Evolutionary conservation across 2,888 invertebrate species (phyloP).

Genomic region (Automeris io): DNA sequence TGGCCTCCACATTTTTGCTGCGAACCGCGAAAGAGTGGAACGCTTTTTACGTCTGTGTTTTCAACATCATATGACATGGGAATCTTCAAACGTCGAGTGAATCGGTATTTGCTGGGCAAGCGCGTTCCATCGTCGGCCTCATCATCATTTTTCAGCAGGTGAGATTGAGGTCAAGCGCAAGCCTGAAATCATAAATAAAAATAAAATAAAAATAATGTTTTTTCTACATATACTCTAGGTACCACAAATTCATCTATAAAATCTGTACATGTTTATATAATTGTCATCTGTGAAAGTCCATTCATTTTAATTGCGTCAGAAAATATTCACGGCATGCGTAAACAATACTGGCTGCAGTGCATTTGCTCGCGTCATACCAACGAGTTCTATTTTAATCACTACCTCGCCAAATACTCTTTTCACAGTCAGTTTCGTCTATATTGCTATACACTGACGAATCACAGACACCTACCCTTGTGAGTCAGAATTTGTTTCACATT

Average conservation of each 20-base stretch:
- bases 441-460: conserved; percentile 17
- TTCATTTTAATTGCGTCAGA: background rate
- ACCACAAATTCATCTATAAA: background rate
- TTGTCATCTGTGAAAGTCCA: background rate
- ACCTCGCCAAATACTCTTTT: conserved; percentile 24
- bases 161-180: too few species aligned
- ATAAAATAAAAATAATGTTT: background rate
- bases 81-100: too few species aligned
- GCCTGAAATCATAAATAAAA: too few species aligned
- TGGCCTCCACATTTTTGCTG: too few species aligned
- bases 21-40: too few species aligned
- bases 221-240: background rate
- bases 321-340: background rate
- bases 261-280: background rate
- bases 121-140: too few species aligned
- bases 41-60: too few species aligned
- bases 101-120: too few species aligned
- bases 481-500: background rate
- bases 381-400: conserved; percentile 21
- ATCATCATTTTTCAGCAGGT: too few species aligned
- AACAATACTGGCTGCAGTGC: conserved; percentile 24
- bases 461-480: background rate
- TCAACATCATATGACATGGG: too few species aligned
- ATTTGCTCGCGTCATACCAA: conserved; percentile 26
- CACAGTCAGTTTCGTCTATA: conserved; percentile 41